Base-by-base conservation (phyloP, 2,888 invertebrate genomes). In the Sarcophaga variegata region DNA sequence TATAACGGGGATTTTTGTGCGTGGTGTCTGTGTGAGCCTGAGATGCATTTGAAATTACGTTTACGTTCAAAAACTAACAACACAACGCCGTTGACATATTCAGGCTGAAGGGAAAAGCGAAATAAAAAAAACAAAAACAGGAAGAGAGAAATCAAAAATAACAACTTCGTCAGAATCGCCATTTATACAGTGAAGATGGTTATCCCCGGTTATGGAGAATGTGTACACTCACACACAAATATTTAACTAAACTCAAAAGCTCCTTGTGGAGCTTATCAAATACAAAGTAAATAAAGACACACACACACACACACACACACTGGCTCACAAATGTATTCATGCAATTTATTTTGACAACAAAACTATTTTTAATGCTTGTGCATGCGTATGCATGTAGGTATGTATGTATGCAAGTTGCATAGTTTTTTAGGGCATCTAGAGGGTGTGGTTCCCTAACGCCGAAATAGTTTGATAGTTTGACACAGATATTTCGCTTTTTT, bases 351-450 rank as follows among this genome's bases (percentile, higher is more conserved):
- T 27, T 70, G 37, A 27, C 37, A 71, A 47, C 66, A 27, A 63
- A 84, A 62, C 69, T 83, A 74, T 62, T 22, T 72, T 79, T 45
- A 70, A 81, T 69, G 67, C 85, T 79, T 76, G 63, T 62, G 22
- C 49, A 37, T 59, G n/a, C 59, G n/a, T 59, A 22, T 37, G 47
- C 67, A n/a, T 80, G 69, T 49, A 4, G 1, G 11, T 69, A 4
- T 67, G 74, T 47, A 54, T 67, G 45, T 64, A 70, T 64, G 54
- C 79, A 71, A 37, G 59, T 84, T 79, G 70, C 69, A 84, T 78
- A 86, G 66, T 89, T 92, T 92, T 91, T 90, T 92, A 91, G 92
- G 92, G 89, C 92, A 92, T 89, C 89, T 89, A 89, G 91, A 92
- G 92, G 92, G 92, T 92, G 92, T 92, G 92, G 92, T 91, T 92